phyloP scores from a whole-genome alignment of 2,888 invertebrate species.

The Odontothrips loti region DNA sequence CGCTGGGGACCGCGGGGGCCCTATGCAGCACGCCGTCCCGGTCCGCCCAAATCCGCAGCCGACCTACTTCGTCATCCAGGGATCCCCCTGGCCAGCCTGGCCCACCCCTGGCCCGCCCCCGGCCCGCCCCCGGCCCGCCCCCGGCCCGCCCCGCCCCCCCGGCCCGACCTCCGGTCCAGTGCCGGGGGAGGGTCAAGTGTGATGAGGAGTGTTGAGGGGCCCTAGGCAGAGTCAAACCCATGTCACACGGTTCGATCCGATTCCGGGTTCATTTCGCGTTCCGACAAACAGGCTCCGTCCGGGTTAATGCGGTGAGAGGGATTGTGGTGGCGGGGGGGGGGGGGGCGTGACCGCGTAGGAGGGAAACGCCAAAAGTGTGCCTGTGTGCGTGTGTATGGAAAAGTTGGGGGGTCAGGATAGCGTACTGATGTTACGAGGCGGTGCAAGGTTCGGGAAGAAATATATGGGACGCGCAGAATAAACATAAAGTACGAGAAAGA shows the following conservation, averaged over 20 bases:
- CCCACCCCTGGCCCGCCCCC: background rate
- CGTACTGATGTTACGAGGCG: no score
- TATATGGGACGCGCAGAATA: no score
- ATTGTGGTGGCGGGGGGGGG: background rate
- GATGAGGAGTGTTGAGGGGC: background rate
- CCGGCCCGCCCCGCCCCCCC: background rate
- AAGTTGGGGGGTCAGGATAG: no score
- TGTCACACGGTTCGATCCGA: no score
- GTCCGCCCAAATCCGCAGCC: background rate
- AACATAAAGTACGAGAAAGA: no score
- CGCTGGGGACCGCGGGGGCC: no score
- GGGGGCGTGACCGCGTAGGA: background rate
- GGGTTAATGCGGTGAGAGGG: background rate
- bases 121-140: background rate
- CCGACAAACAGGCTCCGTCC: no score
- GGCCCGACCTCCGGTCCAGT: background rate
- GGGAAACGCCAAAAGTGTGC: background rate
- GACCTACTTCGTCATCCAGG: background rate
- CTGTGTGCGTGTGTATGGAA: no score
- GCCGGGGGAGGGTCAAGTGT: background rate
- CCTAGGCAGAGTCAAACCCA: background rate
- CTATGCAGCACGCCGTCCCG: no score
- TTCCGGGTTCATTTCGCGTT: no score
- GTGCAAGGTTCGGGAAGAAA: no score
- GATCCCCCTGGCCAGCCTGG: background rate